Evolutionary conservation across 1,140 invertebrate species (phyloP), one percentile per base, ranked within the genome.

Genomic region (Drosophila rhopaloa): DNA sequence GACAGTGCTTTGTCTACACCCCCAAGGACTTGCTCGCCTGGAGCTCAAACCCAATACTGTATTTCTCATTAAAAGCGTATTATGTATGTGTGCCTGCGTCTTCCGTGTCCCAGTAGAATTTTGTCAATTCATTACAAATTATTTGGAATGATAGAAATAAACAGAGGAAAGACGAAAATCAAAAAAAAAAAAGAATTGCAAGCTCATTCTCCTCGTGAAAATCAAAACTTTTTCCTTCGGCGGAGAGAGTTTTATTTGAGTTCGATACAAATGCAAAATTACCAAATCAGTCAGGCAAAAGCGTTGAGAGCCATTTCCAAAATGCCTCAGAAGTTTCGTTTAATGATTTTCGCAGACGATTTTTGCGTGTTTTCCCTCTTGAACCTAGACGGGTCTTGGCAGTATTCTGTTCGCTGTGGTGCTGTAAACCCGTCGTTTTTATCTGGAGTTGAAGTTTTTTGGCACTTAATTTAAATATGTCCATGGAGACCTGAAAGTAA

Each of bases 111-210:
- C 66, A 46, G 59, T 65, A 60, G 77, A 75, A 80, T 90, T 83
- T 57, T 89, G 77, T 78, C 79, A 84, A 89, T 89, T 89, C 84
- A 90, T 84, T 89, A 81, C 66, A 79, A 79, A 79, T 86, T 82
- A 82, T 82, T 86, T 79, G 75, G 62, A 65, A 58, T 56, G 19
- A 38, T 50, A 55, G 29, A 44, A 37, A 62, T 65, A 58, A 59
- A 57, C 43, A 62, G 58, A 50, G n/a, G 13, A 46, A 57, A 29
- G n/a, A 58, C 37, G 54, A 60, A 62, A 16, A 54, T 53, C 47
- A 11, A n/a, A 24, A 35, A 55, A 79, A 83, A 78, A 72, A 89
- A 89, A 24, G 24, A 24, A 81, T 84, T 89, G 84, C 81, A 81
- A 83, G 89, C 70, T 89, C 84, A 89, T 90, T 89, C 83, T 57